Percentiles rank a stretch among this genome's conserved stretches.
Evolutionary conservation across 1,140 invertebrate genomes (phyloP).

Genomic region (Drosophila sp.): DNA sequence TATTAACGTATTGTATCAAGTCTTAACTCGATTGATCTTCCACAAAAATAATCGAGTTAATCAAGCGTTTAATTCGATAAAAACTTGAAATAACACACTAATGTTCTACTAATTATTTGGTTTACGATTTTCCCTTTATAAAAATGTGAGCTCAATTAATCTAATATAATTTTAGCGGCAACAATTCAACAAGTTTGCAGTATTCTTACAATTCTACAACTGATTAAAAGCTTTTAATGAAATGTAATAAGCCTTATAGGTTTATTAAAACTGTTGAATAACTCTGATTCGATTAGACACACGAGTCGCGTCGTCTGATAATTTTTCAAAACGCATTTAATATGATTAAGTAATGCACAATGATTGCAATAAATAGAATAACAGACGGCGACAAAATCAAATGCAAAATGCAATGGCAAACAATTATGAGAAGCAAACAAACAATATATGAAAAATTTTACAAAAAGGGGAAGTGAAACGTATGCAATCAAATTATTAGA

Average conservation of each 20-base stretch:
- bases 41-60: no score
- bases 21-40: no score
- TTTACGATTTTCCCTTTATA: no score
- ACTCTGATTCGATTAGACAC: constrained; percentile 18
- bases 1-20: no score
- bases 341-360: constrained; percentile 22
- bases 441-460: constrained; percentile 43
- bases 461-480: constrained; percentile 23
- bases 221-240: neutral
- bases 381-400: constrained; percentile 52
- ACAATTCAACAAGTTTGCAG: neutral
- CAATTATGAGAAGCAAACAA: constrained; percentile 65
- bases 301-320: neutral
- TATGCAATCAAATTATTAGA: constrained; percentile 27
- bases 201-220: constrained; percentile 7
- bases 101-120: no score
- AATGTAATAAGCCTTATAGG: neutral
- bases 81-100: no score
- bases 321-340: constrained; percentile 39
- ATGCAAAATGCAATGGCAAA: constrained; percentile 55
- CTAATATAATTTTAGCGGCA: neutral
- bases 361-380: constrained; percentile 9
- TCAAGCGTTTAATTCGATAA: no score
- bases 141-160: no score
- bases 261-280: constrained; percentile 3